Evolutionary conservation across 1,140 invertebrate genomes (phyloP).

Genomic region (Eciton burchellii): DNA sequence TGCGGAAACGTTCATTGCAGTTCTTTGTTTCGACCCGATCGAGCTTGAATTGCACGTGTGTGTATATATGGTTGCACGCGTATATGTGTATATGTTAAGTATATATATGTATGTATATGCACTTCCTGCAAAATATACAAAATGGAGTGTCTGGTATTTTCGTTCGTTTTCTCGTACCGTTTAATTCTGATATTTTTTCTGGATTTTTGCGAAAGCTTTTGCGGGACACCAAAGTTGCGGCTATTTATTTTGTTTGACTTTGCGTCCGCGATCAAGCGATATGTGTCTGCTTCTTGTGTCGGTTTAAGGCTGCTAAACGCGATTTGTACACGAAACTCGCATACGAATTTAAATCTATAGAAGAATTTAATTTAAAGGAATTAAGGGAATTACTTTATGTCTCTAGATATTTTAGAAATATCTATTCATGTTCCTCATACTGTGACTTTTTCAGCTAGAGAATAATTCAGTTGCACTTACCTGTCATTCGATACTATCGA

Average conservation of each 20-base stretch:
- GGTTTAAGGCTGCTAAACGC: too few species aligned
- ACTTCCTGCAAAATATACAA: conserved; percentile 12
- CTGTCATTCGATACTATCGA: not conserved
- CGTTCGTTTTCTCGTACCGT: not conserved
- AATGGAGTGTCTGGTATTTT: conserved; percentile 41
- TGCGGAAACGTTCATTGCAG: conserved; percentile 9
- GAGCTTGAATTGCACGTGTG: not conserved
- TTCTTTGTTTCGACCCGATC: conserved; percentile 12
- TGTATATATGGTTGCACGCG: too few species aligned
- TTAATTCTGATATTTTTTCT: not conserved
- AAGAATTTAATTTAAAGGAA: not conserved
- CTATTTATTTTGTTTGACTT: not conserved
- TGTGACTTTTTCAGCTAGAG: not conserved
- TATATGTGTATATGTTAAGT: too few species aligned
- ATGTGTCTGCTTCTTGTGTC: not conserved
- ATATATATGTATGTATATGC: not conserved
- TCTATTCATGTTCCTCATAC: not conserved
- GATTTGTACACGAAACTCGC: too few species aligned
- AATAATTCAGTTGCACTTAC: conserved; percentile 1
- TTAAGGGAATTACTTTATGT: not conserved
- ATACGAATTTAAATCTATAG: not conserved
- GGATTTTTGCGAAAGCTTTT: not conserved
- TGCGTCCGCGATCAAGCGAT: not conserved
- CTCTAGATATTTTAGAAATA: not conserved
- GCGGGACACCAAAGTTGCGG: not conserved